Evolutionary conservation across 1,140 invertebrate species (phyloP), one percentile per base, ranked within the genome.

Genomic region (Agraylea sexmaculata): DNA sequence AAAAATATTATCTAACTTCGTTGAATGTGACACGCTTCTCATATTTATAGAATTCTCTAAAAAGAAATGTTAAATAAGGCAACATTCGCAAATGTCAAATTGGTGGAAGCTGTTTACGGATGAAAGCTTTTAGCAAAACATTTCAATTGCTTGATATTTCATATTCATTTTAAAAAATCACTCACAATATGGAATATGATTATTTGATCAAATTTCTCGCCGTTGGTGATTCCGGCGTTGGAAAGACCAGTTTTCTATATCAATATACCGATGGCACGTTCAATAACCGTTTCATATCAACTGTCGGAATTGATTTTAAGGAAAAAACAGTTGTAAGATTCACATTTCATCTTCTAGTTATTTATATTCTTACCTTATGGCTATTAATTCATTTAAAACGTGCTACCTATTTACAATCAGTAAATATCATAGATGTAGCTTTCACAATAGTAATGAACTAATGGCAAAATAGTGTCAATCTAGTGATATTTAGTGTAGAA

Each of bases 271-370:
- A 96, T 68, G 87, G 85, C 35, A 73, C 74, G 12, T 98, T 95
- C 60, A 85, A 88, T 56, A 76, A 81, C 5, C 81, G 86, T 62
- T 98, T 95, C 61, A 89, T 93, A 46, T 95, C 92, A 2, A 98
- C 93, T 5, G 93, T 98, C 40, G 93, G 93, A 38, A 96, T 98
- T 53, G 93, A 97, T 66, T 97, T 97, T 58, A 76, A 88, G 58
- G 91, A 97, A 66, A 98, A 97, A 68, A 73, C 87, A 63, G 70
- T 96, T 71, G 91, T 94, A 70, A 75, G 77, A 64, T 37, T n/a
- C n/a, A n/a, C 13, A 43, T n/a, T 16, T 36, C 21, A 12, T 39
- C 12, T 44, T 29, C 16, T 15, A 12, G n/a, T 4, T 34, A n/a
- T 34, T 49, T 37, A 29, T 27, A 29, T 29, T 15, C 41, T 36